phyloP scores from a whole-genome alignment of 1,140 invertebrate species.

The Melipona quadrifasciata region DNA sequence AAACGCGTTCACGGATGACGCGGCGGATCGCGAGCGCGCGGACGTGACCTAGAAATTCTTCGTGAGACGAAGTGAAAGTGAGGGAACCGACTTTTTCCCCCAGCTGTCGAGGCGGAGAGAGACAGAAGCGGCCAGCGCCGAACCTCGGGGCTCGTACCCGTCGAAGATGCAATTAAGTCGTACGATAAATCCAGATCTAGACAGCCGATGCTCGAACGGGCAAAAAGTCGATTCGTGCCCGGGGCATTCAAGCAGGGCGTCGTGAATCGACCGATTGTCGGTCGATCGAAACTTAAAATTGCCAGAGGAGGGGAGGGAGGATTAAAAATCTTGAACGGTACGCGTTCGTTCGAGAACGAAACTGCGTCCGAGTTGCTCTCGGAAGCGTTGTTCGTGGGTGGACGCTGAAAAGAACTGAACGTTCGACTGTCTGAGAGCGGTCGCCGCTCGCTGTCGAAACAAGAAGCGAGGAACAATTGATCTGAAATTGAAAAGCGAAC shows the following conservation, averaged over 20 bases:
- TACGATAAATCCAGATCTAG: constrained; percentile 62
- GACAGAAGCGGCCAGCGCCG: not conserved
- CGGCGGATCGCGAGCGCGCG: constrained; percentile 21
- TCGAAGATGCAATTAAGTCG: constrained; percentile 66
- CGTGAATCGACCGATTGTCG: constrained; percentile 7
- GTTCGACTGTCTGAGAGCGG: no score
- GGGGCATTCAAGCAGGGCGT: constrained; percentile 41
- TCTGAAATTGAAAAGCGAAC: no score
- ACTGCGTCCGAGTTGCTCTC: no score
- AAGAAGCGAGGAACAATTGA: no score
- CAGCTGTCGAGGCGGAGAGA: not conserved
- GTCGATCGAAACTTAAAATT: constrained; percentile 18
- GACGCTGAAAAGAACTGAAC: no score
- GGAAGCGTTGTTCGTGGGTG: no score
- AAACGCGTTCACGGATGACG: constrained; percentile 37
- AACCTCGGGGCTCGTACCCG: not conserved
- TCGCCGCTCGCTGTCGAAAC: no score
- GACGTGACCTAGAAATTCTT: constrained; percentile 63
- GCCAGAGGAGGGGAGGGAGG: not conserved
- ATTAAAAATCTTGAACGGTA: no score
- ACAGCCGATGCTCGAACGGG: constrained; percentile 57
- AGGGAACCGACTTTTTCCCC: constrained; percentile 28
- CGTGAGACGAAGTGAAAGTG: constrained; percentile 52
- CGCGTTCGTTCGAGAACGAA: no score
- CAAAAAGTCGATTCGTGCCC: constrained; percentile 56